Conservation (phyloP, 2,888 invertebrate species). For the Nasonia oneida region DNA sequence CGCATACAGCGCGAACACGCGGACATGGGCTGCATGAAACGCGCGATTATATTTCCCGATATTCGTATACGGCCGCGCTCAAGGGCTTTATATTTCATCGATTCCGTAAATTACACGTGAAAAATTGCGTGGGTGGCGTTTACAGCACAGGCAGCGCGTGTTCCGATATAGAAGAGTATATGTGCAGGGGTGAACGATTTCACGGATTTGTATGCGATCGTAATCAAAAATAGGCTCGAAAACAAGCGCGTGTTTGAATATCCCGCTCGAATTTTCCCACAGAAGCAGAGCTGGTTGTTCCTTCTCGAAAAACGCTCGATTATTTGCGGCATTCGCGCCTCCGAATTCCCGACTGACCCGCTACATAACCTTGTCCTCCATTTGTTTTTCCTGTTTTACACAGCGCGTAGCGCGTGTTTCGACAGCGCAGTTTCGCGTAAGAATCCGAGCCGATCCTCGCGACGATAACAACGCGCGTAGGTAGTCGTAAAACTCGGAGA, state of each 20-base stretch:
- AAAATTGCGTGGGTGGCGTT: neutral
- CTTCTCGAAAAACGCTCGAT: neutral
- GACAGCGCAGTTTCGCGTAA: conserved; percentile 73
- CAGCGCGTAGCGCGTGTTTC: conserved; percentile 67
- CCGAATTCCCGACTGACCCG: conserved; percentile 55
- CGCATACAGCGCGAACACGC: conserved; percentile 2
- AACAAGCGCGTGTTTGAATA: too few species aligned
- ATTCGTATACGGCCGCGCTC: conserved; percentile 30
- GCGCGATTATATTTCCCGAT: conserved; percentile 50
- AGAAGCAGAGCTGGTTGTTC: neutral
- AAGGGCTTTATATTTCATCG: conserved; percentile 48
- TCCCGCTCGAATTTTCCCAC: neutral
- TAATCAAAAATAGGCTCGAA: too few species aligned
- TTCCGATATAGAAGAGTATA: too few species aligned
- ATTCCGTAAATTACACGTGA: conserved; percentile 10
- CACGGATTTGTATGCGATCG: too few species aligned
- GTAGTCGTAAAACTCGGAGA: conserved; percentile 58
- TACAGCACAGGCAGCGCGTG: neutral
- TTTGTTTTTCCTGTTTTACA: conserved; percentile 55
- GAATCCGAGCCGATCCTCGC: conserved; percentile 71
- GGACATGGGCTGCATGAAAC: neutral
- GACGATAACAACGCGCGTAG: conserved; percentile 57
- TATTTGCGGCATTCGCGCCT: conserved; percentile 36
- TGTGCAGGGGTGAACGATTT: too few species aligned
- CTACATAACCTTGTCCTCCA: conserved; percentile 54